phyloP scores from a whole-genome alignment of 1,140 invertebrate species.

The Chlorops oryzae region DNA sequence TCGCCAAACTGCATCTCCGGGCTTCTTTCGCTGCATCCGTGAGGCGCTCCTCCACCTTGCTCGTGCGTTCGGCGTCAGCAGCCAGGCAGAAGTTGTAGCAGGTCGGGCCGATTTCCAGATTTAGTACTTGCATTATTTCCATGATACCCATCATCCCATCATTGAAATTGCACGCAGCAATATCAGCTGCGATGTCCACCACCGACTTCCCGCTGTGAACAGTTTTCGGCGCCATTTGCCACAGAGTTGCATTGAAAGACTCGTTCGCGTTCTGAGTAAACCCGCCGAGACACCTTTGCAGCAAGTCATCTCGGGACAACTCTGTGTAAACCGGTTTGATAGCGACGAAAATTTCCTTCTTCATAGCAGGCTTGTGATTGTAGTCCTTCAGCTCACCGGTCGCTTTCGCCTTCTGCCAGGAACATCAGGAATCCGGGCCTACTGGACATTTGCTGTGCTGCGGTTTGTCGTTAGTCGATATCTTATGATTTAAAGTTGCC shows the following conservation, averaged over 20 bases:
- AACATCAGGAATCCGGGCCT: constrained; percentile 28
- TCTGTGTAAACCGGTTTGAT: no score
- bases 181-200: constrained; percentile 20
- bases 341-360: no score
- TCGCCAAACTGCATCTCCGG: no score
- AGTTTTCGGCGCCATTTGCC: constrained; percentile 14
- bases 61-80: no score
- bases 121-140: no score
- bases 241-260: constrained; percentile 2
- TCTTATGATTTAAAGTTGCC: constrained; percentile 32
- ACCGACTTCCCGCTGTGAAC: constrained; percentile 15
- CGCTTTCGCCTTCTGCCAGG: constrained; percentile 26
- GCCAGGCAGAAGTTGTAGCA: no score
- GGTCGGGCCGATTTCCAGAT: no score
- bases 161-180: constrained; percentile 24
- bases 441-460: constrained; percentile 27
- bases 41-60: no score
- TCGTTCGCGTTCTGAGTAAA: constrained; percentile 10
- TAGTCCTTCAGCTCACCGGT: constrained; percentile 13
- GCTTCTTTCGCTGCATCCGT: no score
- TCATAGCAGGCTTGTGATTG: constrained; percentile 7
- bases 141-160: constrained; percentile 17
- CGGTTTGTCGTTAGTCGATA: constrained; percentile 32
- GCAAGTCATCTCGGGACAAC: neutral
- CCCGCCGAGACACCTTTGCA: constrained; percentile 9